phyloP scores from a whole-genome alignment of 2,113 vertebrate genomes.

The Hylia prasina region DNA sequence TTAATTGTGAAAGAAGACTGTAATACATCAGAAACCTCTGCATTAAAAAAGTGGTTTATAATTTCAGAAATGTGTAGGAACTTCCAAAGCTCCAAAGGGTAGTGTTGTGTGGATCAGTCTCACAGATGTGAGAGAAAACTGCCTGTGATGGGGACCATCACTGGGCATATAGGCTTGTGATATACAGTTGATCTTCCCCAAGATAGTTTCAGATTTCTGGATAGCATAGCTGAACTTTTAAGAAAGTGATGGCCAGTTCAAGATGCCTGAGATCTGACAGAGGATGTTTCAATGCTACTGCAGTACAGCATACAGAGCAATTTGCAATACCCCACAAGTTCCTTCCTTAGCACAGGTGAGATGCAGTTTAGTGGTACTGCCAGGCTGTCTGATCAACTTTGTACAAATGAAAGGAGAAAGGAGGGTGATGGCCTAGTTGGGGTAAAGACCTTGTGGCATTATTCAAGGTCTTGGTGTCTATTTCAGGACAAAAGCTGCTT shows the following conservation, averaged over 20 bases:
- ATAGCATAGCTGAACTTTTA: background rate
- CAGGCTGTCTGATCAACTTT: background rate
- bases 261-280: background rate
- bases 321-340: background rate
- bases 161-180: background rate
- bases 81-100: background rate
- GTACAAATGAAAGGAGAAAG: background rate
- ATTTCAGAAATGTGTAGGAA: background rate
- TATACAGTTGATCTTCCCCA: background rate
- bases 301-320: background rate
- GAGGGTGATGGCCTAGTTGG: background rate
- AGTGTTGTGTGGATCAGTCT: background rate
- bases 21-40: background rate
- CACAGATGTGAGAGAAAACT: background rate
- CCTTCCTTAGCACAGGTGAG: background rate
- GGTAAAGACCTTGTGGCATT: background rate
- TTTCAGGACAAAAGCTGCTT: background rate
- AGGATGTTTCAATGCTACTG: background rate
- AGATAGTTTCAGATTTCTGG: background rate
- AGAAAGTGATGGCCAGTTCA: background rate
- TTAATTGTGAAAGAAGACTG: background rate
- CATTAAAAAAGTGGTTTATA: background rate
- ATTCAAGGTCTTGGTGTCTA: background rate
- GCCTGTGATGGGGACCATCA: background rate
- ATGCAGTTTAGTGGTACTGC: background rate